Percentiles rank a stretch among this genome's conserved stretches.
Conservation (phyloP, 2,888 invertebrate genomes). For the Anagyrus pseudococci region DNA sequence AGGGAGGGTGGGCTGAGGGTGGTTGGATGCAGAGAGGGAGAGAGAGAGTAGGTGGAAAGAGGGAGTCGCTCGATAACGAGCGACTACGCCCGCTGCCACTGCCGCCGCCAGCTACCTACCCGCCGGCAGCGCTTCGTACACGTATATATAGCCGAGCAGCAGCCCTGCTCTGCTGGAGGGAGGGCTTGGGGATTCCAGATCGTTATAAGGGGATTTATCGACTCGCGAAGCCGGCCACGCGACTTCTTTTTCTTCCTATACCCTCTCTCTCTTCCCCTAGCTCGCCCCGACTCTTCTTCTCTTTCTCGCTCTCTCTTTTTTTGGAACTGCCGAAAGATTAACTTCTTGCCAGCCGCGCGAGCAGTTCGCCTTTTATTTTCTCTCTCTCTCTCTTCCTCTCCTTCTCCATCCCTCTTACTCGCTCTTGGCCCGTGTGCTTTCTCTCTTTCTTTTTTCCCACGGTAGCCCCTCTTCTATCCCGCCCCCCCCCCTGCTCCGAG, state of each 20-base stretch:
- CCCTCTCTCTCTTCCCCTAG: constrained; percentile 1
- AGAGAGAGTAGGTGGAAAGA: neutral
- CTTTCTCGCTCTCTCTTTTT: neutral
- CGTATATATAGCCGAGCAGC: too few species aligned
- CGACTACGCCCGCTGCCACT: constrained; percentile 2
- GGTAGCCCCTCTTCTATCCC: too few species aligned
- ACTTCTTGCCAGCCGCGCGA: neutral
- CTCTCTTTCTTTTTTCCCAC: too few species aligned
- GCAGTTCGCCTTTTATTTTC: neutral
- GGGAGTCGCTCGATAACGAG: constrained; percentile 28
- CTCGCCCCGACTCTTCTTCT: neutral
- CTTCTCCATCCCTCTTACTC: too few species aligned
- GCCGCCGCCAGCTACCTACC: neutral
- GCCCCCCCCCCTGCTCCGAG: neutral
- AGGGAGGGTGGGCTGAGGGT: neutral
- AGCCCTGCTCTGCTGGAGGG: too few species aligned
- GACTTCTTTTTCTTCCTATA: constrained; percentile 14
- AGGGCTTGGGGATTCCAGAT: constrained; percentile 3
- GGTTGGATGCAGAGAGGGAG: neutral
- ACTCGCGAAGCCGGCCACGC: constrained; percentile 15
- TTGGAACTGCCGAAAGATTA: constrained; percentile 7
- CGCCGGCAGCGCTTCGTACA: neutral
- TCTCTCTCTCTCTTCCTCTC: too few species aligned
- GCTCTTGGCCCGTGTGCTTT: too few species aligned
- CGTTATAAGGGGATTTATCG: constrained; percentile 35